Base-by-base conservation (phyloP, 2,888 invertebrate species). In the Resseliella maxima region DNA sequence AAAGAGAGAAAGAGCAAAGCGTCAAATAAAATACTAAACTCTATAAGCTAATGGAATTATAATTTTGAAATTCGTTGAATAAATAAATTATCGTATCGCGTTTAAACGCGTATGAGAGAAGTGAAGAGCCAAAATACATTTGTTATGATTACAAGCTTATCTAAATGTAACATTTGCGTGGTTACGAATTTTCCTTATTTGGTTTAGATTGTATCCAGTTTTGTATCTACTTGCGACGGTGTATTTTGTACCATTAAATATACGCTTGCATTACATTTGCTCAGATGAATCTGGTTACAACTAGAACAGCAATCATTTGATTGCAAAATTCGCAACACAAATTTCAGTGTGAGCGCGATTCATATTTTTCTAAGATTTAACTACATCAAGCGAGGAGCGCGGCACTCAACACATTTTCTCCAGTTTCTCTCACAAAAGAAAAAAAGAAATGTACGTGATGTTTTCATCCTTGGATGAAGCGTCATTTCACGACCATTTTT, bases 31-130 rank as follows among this genome's bases (percentile, higher is more conserved):
- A 15, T 15, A 0, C 3, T 6, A 24, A 6, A 24, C 24, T 8
- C 6, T 59, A 59, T 3, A 15, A 31, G 21, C 72, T 31, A 72
- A 72, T 72, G 72, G 72, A 31, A 35, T 31, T 72, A 15, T 72
- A 72, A 72, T 72, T n/a, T 72, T 72, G 72, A 72, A 72, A 72
- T 72, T 72, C 72, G 72, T 31, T 72, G 12, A 72, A 18, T 72
- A 35, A 35, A 35, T 72, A 72, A 72, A 72, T 72, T 18, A 72
- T 72, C 72, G 31, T 72, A 35, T 72, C 15, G 15, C 72, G 31
- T 72, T 72, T 72, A 31, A 31, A 35, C 18, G 72, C 31, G 72
- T 31, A 35, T 72, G 72, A 72, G 72, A 15, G n/a, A 12, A 31
- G 31, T 24, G 72, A 15, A n/a, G 27, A 31, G 31, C 59, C 24